phyloP scores from a whole-genome alignment of 2,113 vertebrate species.

The Hassar affinis region DNA sequence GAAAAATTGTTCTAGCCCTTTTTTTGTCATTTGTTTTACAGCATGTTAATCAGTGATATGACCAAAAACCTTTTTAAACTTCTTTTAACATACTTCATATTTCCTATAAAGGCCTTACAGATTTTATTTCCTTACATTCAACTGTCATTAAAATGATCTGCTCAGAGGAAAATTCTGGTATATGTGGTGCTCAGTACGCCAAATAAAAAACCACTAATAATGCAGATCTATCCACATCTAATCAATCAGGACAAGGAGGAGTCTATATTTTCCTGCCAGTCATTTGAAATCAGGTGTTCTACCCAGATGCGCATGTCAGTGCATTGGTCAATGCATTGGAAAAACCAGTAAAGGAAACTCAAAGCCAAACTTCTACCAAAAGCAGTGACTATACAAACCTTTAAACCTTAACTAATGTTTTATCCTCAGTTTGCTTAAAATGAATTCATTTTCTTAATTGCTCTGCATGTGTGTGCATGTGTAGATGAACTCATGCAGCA shows the following conservation, averaged over 20 bases:
- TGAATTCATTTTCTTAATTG: neutral
- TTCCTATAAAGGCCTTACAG: neutral
- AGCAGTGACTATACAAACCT: neutral
- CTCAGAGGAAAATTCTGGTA: neutral
- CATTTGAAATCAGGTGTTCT: neutral
- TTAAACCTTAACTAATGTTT: neutral
- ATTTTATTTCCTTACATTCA: neutral
- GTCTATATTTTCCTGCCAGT: neutral
- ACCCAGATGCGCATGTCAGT: neutral
- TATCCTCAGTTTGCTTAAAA: neutral
- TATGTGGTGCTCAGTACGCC: neutral
- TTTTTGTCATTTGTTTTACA: neutral
- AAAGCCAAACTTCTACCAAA: neutral
- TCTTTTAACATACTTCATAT: neutral
- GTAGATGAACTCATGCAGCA: constrained; percentile 90
- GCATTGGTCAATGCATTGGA: no score
- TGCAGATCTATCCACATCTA: neutral
- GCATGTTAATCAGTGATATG: neutral
- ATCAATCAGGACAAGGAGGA: neutral
- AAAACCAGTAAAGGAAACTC: neutral
- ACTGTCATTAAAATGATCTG: neutral
- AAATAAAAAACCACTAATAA: neutral
- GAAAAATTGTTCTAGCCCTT: neutral
- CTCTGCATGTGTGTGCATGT: constrained; percentile 42
- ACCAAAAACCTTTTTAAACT: neutral